These are phyloP conservation scores for Xiphydria camelus DNA, from an alignment of 2,888 invertebrate genomes.

Conservation along the genomic window DNA sequence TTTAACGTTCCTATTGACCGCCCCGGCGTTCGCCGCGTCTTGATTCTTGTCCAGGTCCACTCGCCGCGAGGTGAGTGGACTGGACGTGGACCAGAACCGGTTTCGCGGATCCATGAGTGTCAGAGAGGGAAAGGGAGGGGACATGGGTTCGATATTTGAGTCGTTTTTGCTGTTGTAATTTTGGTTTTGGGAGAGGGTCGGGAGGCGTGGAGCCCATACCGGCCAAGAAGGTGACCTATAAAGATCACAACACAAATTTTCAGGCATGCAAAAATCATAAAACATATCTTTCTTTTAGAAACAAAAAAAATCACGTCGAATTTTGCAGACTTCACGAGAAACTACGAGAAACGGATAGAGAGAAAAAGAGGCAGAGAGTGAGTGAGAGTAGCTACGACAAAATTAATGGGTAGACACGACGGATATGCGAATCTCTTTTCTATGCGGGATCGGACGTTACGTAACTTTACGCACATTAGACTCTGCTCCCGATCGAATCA, in stretches of 20 bases:
- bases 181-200: constrained; percentile 50
- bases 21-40: constrained; percentile 7
- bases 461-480: too few relatives aligned
- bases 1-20: constrained; percentile 6
- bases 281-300: constrained; percentile 20
- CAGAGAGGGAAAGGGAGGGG: constrained; percentile 44
- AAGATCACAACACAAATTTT: constrained; percentile 58
- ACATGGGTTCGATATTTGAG: constrained; percentile 25
- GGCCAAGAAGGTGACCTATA: constrained; percentile 67
- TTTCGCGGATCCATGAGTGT: constrained; percentile 40
- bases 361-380: too few relatives aligned
- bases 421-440: too few relatives aligned
- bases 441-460: too few relatives aligned
- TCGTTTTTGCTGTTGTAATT: constrained; percentile 12
- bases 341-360: too few relatives aligned
- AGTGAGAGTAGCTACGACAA: too few relatives aligned
- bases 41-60: constrained; percentile 6
- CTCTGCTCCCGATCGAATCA: too few relatives aligned
- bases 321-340: too few relatives aligned
- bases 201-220: constrained; percentile 61
- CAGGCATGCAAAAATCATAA: constrained; percentile 56
- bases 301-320: too few relatives aligned
- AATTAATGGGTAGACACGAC: too few relatives aligned
- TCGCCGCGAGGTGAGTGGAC: constrained; percentile 32
- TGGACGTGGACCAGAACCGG: constrained; percentile 45